Evolutionary conservation across 2,888 invertebrate genomes (phyloP).

Genomic region (Epinotia nisella): DNA sequence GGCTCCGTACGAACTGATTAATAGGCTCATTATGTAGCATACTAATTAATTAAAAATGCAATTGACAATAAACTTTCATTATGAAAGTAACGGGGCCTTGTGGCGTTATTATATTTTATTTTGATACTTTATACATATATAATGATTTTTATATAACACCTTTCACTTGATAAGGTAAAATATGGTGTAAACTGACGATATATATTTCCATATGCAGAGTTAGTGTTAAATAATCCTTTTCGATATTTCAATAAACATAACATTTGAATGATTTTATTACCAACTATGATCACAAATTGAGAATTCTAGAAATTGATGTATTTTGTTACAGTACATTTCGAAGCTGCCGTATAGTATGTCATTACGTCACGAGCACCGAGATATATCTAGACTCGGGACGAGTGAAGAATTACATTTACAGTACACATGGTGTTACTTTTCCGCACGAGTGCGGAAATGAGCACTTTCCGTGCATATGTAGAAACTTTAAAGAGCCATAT

Average conservation of each 20-base stretch:
- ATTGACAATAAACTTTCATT: constrained; percentile 37
- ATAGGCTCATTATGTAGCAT: constrained; percentile 53
- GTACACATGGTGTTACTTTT: too few relatives aligned
- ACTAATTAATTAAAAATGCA: constrained; percentile 38
- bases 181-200: background rate
- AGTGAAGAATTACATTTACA: too few relatives aligned
- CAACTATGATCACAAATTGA: too few relatives aligned
- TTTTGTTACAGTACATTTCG: too few relatives aligned
- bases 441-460: too few relatives aligned
- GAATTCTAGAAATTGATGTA: too few relatives aligned
- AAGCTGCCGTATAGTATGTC: too few relatives aligned
- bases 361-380: too few relatives aligned
- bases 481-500: too few relatives aligned
- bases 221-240: background rate
- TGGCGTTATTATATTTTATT: background rate
- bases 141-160: constrained; percentile 18
- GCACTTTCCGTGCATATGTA: too few relatives aligned
- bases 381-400: too few relatives aligned
- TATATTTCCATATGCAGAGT: background rate
- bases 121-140: constrained; percentile 12
- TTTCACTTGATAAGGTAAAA: constrained; percentile 23
- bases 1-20: constrained; percentile 47
- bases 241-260: background rate
- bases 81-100: constrained; percentile 20
- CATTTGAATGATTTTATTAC: background rate